Base-by-base conservation (phyloP, 2,113 vertebrate genomes). In the Psilopsiagon aymara region DNA sequence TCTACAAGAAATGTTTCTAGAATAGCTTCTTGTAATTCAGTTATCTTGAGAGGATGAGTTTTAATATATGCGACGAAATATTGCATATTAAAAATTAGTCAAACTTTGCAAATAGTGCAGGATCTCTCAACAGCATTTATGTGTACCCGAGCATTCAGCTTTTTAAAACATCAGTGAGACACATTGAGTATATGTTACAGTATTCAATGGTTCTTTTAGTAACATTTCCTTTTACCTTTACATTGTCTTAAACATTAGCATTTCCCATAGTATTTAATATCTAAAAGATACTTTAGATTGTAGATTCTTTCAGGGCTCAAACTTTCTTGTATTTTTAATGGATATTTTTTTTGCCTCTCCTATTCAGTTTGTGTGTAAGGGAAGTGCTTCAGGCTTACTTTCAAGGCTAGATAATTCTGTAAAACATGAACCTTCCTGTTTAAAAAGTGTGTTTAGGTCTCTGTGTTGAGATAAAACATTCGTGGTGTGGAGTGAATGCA, bases 161-260 rank as follows among this genome's bases (percentile, higher is more conserved):
- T 66, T 63, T 76, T 73, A 52, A 88, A 94, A 84, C 6, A 24
- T 29, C 52, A 49, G 13, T 44, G 33, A 63, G 41, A 47, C 3
- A 46, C 8, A 39, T 25, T 1, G 4, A 53, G 4, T 67, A 6
- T 53, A 53, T 84, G 4, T n/a, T 77, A 51, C 49, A 46, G 63
- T 78, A 79, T 74, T 81, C 2, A 28, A 9, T 27, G 28, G 1
- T 41, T 57, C 23, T 71, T 82, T 64, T 10, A 41, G 17, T 46
- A 88, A 19, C 21, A 7, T 82, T 92, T 44, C 27, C 20, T 78
- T 90, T 94, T 57, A 49, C 18, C 3, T 70, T 93, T 93, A 37
- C 4, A 5, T 57, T 91, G 31, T 53, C 64, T 70, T 15, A 89
- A 80, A 68, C 15, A 18, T 35, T 37, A 81, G 37, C 1, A 5